Percentiles rank a stretch among this genome's conserved stretches.
Evolutionary conservation across 2,888 invertebrate genomes (phyloP).

Genomic region (Choreutis nemorana): DNA sequence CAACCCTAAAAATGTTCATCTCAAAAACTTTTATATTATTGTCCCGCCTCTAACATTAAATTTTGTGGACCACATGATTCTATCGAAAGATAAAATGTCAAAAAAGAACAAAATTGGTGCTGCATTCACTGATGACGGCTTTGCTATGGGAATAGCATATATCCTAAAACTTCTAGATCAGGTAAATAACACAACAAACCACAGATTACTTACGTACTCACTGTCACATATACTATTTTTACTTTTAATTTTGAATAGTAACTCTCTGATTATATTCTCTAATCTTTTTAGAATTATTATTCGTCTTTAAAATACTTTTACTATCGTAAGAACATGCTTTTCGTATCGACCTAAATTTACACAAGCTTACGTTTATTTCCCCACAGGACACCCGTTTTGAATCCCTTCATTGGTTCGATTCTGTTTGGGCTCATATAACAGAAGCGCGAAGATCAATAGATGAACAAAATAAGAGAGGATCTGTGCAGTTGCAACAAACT

Average conservation of each 20-base stretch:
- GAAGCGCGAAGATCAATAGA: slow-evolving; percentile 66
- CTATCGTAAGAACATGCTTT: too few relatives aligned
- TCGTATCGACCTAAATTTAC: neutral
- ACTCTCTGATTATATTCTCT: too few relatives aligned
- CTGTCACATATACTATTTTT: too few relatives aligned
- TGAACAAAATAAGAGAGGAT: slow-evolving; percentile 73
- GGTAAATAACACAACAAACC: slow-evolving; percentile 34
- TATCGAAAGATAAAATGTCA: slow-evolving; percentile 90
- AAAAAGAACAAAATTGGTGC: slow-evolving; percentile 89
- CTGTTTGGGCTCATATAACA: slow-evolving; percentile 77
- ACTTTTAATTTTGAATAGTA: too few relatives aligned
- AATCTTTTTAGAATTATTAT: neutral
- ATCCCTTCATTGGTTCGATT: slow-evolving; percentile 94
- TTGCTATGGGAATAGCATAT: slow-evolving; percentile 95
- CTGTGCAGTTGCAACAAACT: slow-evolving; percentile 92
- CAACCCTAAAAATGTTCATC: slow-evolving; percentile 85
- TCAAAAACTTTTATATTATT: slow-evolving; percentile 92
- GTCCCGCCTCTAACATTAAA: slow-evolving; percentile 94
- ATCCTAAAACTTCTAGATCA: slow-evolving; percentile 91
- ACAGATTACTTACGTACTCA: neutral
- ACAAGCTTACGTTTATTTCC: slow-evolving; percentile 16
- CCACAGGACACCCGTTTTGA: slow-evolving; percentile 83
- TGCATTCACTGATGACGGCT: slow-evolving; percentile 97
- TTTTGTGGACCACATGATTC: slow-evolving; percentile 92
- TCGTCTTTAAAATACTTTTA: neutral